Evolutionary conservation across 2,113 vertebrate species (phyloP), one percentile per base, ranked within the genome.

Genomic region (Seriola dumerili): DNA sequence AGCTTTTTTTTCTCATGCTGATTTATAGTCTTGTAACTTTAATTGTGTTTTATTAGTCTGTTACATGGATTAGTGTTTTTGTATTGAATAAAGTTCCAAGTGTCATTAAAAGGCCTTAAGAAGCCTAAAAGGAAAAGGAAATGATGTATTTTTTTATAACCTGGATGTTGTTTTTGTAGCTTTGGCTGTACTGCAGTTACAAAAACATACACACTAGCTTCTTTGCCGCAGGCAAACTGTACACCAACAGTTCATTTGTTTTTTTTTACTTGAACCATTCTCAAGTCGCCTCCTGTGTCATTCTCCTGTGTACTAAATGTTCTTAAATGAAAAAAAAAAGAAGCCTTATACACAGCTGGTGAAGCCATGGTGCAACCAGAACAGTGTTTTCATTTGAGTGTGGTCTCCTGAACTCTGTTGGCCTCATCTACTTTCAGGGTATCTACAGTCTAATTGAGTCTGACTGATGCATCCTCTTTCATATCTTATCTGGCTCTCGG

Each of bases 401-500:
- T 6, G 23, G 21, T 63, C 50, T 8, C 12, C 10, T 70, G 67
- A 88, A 66, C 29, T 29, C 29, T 29, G 29, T 29, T 29, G 29
- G 29, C 29, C 29, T 29, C 29, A 29, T 29, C 29, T 29, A 2
- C 29, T 29, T 29, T 29, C 29, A 29, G 29, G 29, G 29, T 2
- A 29, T 29, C 29, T 29, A 29, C 29, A 36, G 19, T 46, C 38
- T 75, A 25, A 81, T 65, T 62, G 44, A 25, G 44, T 23, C 1
- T 76, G 63, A 67, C 48, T 75, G 29, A 44, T 76, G 67, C 48
- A 52, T 76, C 58, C 29, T 44, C n/a, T 52, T 17, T 63, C 62
- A 0, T 78, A 75, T 90, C 72, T 88, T 70, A 80, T 85, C 72
- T 67, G 8, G 7, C 44, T 44, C 54, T 72, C 3, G 2, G 4